Evolutionary conservation across 2,797 vertebrate species (phyloP), one percentile per base, ranked within the genome.

Genomic region (Muscicapa striata): DNA sequence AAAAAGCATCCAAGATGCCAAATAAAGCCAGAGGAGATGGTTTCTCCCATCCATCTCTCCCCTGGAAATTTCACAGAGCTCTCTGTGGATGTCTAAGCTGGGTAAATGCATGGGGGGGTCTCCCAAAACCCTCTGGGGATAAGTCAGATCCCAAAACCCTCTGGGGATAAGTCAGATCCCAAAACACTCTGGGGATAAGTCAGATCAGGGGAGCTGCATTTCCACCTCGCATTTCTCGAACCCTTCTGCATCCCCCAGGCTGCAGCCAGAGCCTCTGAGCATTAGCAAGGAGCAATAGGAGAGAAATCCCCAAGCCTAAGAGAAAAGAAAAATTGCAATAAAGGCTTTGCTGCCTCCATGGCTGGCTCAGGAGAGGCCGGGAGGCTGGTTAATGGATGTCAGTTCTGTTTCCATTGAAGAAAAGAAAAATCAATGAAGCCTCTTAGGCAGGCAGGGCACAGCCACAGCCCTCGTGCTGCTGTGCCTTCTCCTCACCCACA

Each of bases 361-460:
- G 67, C 92, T 73, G 34, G 89, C 92, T 90, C 88, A n/a, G 69
- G 32, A 81, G 57, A 45, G 88, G 69, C 84, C 4, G 10, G 13
- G 83, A 90, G 87, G 77, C 74, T 61, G 69, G 91, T 96, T 97
- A 97, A 97, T 96, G 96, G 43, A 95, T 82, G 84, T 96, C 94
- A 92, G 97, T 49, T 94, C 92, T 93, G 90, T 68, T 96, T 95
- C 94, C 89, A 96, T 82, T 93, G 94, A 93, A 96, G 97, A 95
- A 96, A 88, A 95, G 63, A 87, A 95, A 97, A 98, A 98, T 98
- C 97, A 93, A 97, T 96, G 96, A 21, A 97, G 93, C 69, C 90
- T 96, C 93, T 96, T 32, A 51, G 95, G 94, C 95, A 97, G 97
- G 91, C 73, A 90, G 80, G 87, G 82, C 80, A 90, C 80, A 87